phyloP scores from a whole-genome alignment of 1,140 invertebrate genomes.

The Neuroterus valhalla region DNA sequence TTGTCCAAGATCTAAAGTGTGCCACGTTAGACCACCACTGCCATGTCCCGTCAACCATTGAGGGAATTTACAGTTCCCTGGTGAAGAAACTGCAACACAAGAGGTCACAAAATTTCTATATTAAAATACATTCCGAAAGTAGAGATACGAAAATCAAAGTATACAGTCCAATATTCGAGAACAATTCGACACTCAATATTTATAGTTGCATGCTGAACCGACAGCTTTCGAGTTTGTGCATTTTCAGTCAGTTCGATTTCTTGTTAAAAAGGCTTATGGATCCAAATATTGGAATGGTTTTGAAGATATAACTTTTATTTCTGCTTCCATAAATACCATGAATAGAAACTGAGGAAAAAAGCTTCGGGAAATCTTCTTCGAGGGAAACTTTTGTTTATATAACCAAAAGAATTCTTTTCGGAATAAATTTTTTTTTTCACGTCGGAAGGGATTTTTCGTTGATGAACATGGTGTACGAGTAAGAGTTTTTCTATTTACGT shows the following conservation, averaged over 20 bases:
- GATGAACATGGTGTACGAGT: conserved; percentile 16
- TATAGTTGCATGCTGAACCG: too few species aligned
- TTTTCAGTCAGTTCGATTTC: too few species aligned
- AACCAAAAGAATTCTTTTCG: neutral
- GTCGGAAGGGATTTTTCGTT: neutral
- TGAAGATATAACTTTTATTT: too few species aligned
- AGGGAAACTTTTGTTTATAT: neutral
- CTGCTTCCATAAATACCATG: neutral
- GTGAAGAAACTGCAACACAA: conserved; percentile 71
- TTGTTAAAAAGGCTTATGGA: too few species aligned
- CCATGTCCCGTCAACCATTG: conserved; percentile 84
- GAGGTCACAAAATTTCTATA: too few species aligned
- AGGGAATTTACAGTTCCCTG: conserved; percentile 82
- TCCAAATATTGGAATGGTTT: too few species aligned
- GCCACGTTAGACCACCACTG: conserved; percentile 79
- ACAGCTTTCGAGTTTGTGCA: too few species aligned
- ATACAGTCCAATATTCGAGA: too few species aligned
- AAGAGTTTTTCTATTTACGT: neutral
- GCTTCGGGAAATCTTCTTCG: conserved; percentile 24
- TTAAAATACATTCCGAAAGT: too few species aligned
- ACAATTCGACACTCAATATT: too few species aligned
- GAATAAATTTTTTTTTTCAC: neutral
- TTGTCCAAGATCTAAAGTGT: conserved; percentile 84
- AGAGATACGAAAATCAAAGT: too few species aligned
- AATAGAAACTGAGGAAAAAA: conserved; percentile 24